Percentiles rank a stretch among this genome's conserved stretches.
Evolutionary conservation across 2,888 invertebrate genomes (phyloP).

Genomic region (Cheilosia pagana): DNA sequence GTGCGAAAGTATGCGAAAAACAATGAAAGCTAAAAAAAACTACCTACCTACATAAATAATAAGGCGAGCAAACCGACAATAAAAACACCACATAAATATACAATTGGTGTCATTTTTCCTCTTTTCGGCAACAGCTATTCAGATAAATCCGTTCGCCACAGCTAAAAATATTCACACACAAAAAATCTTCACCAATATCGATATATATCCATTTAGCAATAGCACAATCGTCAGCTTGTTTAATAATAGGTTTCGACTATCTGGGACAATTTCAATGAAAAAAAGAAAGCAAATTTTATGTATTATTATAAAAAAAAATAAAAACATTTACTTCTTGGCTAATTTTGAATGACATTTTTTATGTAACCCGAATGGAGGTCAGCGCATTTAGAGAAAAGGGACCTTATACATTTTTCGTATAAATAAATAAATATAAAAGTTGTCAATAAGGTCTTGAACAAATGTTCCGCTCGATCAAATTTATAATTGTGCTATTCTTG

Average conservation of each 20-base stretch:
- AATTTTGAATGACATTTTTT: constrained; percentile 15
- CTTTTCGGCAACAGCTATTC: constrained; percentile 10
- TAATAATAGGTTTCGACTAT: constrained; percentile 65
- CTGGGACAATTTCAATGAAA: constrained; percentile 35
- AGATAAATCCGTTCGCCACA: constrained; percentile 21
- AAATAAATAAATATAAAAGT: background rate
- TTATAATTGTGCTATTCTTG: constrained; percentile 43
- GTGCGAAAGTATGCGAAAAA: background rate
- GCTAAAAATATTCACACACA: constrained; percentile 55
- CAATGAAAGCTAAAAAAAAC: background rate
- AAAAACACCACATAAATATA: constrained; percentile 21
- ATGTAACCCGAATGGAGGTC: constrained; percentile 12
- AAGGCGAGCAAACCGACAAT: background rate
- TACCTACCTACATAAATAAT: background rate
- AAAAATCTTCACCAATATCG: constrained; percentile 31
- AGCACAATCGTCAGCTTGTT: constrained; percentile 51
- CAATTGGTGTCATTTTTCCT: constrained; percentile 51
- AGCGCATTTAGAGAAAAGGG: background rate
- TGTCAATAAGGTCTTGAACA: constrained; percentile 3
- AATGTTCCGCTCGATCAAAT: constrained; percentile 19
- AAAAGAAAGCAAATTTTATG: constrained; percentile 4
- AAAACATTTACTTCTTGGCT: background rate
- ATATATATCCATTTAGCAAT: constrained; percentile 30
- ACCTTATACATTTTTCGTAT: background rate
- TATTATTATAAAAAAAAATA: background rate